Base-by-base conservation (phyloP, 2,888 invertebrate species). In the Piscicola geometra region DNA sequence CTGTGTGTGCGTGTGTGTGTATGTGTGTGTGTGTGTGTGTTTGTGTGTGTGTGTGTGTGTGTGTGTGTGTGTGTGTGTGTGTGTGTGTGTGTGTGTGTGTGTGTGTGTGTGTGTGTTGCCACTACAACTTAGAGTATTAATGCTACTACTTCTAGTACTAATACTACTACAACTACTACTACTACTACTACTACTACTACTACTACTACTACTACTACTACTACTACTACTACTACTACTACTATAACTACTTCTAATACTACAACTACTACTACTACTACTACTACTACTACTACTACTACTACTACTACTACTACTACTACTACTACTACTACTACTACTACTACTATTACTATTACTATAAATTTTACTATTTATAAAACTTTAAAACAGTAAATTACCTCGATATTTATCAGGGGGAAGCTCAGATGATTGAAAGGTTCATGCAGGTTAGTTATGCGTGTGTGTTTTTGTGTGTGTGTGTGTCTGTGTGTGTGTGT, bases 301-400 rank as follows among this genome's bases (percentile, higher is more conserved):
- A 69, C 69, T 69, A 69, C 69, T 69, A 69, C 69, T 69, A 69
- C 69, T 69, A 69, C 69, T 69, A 69, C 69, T 69, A 69, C 69
- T 69, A 69, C 69, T 69, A 69, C 69, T 69, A 69, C 69, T 69
- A 69, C 69, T 69, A 69, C 69, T 69, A 69, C 69, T 69, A 69
- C 69, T 69, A 69, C 69, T 69, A 69, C 69, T 69, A 69, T 32
- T 69, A 69, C 69, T 69, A n/a, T 33, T 69, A 69, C 9, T 15
- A 5, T 35, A 28, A 69, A 32, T 15, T 9, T 30, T 66, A 25
- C 67, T 66, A 66, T 25, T 66, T 18, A 15, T 66, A 66, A 25
- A 18, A 18, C 28, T 25, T 25, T 21, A 66, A n/a, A 9, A 69
- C 69, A 47, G 5, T 9, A 41, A 41, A 9, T 41, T 41, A 41